phyloP scores from a whole-genome alignment of 2,888 invertebrate genomes.

The Xestia xanthographa region DNA sequence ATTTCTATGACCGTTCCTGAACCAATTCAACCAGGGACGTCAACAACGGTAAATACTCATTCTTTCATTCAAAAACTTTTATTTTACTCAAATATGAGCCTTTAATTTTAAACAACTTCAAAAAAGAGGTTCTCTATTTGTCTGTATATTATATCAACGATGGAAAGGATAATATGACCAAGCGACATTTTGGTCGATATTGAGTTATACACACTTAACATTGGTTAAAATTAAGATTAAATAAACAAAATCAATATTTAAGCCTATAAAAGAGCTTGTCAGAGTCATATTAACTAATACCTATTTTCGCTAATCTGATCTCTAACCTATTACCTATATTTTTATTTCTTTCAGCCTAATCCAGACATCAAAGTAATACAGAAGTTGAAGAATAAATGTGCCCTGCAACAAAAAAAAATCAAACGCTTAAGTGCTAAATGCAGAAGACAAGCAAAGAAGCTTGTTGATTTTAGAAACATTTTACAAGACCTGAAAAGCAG shows the following conservation, averaged over 20 bases:
- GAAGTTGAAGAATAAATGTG: slow-evolving; percentile 5
- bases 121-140: neutral
- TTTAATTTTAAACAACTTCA: neutral
- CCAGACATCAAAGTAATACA: slow-evolving; percentile 5
- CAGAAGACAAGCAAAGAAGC: slow-evolving; percentile 1
- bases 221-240: slow-evolving; percentile 6
- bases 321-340: neutral
- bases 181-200: slow-evolving; percentile 8
- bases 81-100: neutral
- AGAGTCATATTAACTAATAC: slow-evolving; percentile 5
- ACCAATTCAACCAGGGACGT: neutral
- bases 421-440: neutral
- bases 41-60: neutral
- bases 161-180: slow-evolving; percentile 5
- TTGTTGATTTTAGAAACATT: slow-evolving; percentile 1
- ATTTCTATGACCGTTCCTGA: neutral
- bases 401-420: neutral
- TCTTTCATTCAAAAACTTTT: neutral
- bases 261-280: neutral
- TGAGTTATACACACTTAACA: slow-evolving; percentile 5
- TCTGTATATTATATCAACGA: neutral
- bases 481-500: neutral
- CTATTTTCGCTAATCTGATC: neutral
- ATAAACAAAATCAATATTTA: slow-evolving; percentile 4
- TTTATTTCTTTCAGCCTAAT: neutral